Evolutionary conservation across 2,113 vertebrate genomes (phyloP).

Genomic region (Datnioides undecimradiatus): DNA sequence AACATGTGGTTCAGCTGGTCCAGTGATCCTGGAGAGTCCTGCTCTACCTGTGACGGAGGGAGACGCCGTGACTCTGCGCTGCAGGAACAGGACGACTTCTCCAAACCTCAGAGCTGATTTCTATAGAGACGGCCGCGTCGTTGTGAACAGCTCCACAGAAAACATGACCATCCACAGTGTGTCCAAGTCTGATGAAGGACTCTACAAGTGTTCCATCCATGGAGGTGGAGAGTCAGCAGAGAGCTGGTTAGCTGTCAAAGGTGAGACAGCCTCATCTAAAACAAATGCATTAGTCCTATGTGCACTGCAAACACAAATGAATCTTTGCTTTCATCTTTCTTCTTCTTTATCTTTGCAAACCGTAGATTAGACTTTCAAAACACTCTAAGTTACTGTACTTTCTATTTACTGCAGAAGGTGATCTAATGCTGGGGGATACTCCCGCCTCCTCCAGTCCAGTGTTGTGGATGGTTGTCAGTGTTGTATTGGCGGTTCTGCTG

Average conservation of each 20-base stretch:
- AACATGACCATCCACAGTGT: not conserved
- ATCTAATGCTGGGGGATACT: too few species aligned
- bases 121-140: not conserved
- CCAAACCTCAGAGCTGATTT: not conserved
- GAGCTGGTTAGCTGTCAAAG: slow-evolving; percentile 33
- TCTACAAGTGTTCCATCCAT: slow-evolving; percentile 38
- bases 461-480: slow-evolving; percentile 13
- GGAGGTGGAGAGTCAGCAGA: not conserved
- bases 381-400: too few species aligned
- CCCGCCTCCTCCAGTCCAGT: too few species aligned
- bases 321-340: too few species aligned
- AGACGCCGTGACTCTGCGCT: slow-evolving; percentile 12
- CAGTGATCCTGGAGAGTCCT: slow-evolving; percentile 52
- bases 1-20: not conserved
- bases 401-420: too few species aligned
- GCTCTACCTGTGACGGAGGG: not conserved
- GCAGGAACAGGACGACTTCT: fast-evolving
- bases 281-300: too few species aligned
- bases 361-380: too few species aligned
- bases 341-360: too few species aligned
- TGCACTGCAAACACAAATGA: too few species aligned
- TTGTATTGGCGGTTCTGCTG: not conserved
- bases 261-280: too few species aligned
- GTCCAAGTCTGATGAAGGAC: slow-evolving; percentile 3
- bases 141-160: not conserved